Evolutionary conservation across 2,113 vertebrate species (phyloP), one percentile per base, ranked within the genome.

Genomic region (Hippocampus guttulatus): DNA sequence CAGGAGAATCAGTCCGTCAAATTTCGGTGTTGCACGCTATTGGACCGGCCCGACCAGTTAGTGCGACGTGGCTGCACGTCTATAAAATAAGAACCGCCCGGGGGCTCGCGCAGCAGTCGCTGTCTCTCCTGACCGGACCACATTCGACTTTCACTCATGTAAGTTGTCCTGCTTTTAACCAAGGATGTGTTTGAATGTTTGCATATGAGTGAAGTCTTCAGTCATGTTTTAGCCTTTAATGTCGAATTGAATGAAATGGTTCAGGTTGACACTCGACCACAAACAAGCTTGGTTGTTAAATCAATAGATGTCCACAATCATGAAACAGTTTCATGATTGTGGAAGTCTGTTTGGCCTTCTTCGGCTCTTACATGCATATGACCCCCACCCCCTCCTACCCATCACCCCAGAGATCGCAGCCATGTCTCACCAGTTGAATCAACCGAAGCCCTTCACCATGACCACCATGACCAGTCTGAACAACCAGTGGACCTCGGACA

Each of bases 401-500:
- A 5, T 38, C 33, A 5, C 33, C 41, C 11, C 38, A 67, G 75
- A 73, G 58, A 20, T 45, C 18, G 16, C 33, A 25, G 49, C 27
- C 65, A 89, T 89, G 87, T 30, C 72, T 2, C 43, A 1, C 68
- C 57, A 8, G 66, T 70, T 0, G 2, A 51, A 5, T 73, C 52
- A 89, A 38, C 88, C 91, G 7, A 64, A 40, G 33, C 52, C 86
- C 3, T 78, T 76, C 25, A 52, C 79, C 64, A 18, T 8, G 9
- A n/a, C 51, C 33, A 20, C 27, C 5, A 2, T 8, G 11, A n/a
- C 45, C 23, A 18, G 23, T 4, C 2, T 27, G 8, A 76, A 81
- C 49, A 81, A 71, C 40, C 27, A 88, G 3, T 92, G 91, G 89
- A 85, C 68, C n/a, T 85, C 87, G 8, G 86, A 81, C 40, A 89